A percentile compares a stretch with the other conserved stretches of the same genome.
Conservation (phyloP, 2,113 vertebrate species). For the Panthera leo region DNA sequence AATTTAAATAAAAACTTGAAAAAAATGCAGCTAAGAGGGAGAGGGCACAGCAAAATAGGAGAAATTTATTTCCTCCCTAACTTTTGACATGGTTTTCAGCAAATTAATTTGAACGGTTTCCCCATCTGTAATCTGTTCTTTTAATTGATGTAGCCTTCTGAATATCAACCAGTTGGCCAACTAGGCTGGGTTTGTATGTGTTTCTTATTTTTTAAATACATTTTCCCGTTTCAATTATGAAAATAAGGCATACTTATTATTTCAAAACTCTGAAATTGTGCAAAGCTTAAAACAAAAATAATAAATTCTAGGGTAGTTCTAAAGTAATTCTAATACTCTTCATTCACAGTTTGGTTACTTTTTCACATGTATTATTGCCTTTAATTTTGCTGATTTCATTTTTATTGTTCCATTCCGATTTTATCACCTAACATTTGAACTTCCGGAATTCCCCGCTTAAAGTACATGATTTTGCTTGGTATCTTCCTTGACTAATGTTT, state of each 20-base stretch:
- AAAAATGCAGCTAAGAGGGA: neutral
- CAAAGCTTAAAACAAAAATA: neutral
- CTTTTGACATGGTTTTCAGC: neutral
- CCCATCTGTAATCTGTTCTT: neutral
- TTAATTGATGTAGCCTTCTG: neutral
- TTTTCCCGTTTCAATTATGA: neutral
- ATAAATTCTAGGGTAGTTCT: neutral
- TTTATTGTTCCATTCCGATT: conserved; percentile 1
- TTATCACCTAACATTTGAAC: neutral
- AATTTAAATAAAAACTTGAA: no score
- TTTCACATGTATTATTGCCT: neutral
- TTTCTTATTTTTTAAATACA: neutral
- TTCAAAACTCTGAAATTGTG: conserved; percentile 5
- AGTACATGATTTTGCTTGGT: neutral
- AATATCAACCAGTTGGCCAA: neutral
- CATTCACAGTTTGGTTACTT: neutral
- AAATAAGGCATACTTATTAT: neutral
- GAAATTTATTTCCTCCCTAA: neutral
- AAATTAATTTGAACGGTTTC: conserved; percentile 15
- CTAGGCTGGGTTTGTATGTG: neutral
- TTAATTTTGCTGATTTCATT: neutral
- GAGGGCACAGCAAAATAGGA: neutral
- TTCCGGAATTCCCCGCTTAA: neutral
- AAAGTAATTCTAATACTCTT: neutral
- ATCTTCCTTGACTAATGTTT: neutral